phyloP scores from a whole-genome alignment of 1,140 invertebrate genomes.

The Drosophila kanapiae region DNA sequence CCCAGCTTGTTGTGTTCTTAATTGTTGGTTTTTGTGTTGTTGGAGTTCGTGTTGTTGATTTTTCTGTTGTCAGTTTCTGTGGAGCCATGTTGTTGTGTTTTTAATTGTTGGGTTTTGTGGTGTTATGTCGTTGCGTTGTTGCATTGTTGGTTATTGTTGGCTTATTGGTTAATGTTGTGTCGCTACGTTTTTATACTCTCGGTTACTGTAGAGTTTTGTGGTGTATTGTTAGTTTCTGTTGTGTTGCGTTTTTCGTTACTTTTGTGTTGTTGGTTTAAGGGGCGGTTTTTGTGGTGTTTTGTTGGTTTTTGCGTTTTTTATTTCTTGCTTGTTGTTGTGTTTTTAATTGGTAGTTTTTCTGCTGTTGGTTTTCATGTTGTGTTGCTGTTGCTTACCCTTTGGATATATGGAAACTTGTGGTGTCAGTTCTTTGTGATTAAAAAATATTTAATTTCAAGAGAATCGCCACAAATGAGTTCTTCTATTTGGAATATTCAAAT shows the following conservation, averaged over 20 bases:
- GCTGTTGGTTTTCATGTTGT: neutral
- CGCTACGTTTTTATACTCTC: neutral
- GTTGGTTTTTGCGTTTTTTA: neutral
- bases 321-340: neutral
- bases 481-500: too few species aligned
- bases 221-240: too few species aligned
- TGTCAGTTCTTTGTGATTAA: neutral
- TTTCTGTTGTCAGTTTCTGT: too few species aligned
- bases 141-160: neutral
- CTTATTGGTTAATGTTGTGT: neutral
- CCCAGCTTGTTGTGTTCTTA: constrained; percentile 8
- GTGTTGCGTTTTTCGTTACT: too few species aligned
- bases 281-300: neutral
- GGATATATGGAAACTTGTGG: neutral
- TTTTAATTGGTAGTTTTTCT: neutral
- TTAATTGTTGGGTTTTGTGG: constrained; percentile 9
- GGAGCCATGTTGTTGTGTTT: constrained; percentile 12
- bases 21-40: constrained; percentile 8
- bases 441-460: neutral
- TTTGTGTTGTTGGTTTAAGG: neutral
- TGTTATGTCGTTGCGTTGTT: neutral
- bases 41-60: neutral
- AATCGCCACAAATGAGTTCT: too few species aligned
- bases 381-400: neutral
- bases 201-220: too few species aligned